A percentile compares a stretch with the other conserved stretches of the same genome.
Conservation (phyloP, 2,113 vertebrate genomes). For the Rhinolophus sinicus region DNA sequence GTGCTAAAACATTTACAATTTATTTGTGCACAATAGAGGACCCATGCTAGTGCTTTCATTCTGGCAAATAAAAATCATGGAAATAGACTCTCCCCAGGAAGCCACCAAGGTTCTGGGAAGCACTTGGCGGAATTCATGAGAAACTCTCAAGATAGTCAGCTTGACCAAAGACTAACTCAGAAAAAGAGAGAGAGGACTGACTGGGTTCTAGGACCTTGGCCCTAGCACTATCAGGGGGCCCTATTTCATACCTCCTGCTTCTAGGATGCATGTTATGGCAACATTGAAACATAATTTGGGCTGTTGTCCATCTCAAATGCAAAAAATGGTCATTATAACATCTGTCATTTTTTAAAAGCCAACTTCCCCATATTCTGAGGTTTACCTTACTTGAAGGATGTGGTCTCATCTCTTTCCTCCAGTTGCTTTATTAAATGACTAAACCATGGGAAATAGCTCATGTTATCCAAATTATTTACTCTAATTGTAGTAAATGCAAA, state of each 20-base stretch:
- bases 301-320: background rate
- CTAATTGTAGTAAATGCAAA: background rate
- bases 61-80: background rate
- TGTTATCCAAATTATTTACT: background rate
- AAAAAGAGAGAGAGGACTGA: background rate
- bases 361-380: background rate
- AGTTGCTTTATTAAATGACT: background rate
- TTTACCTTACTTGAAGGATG: background rate
- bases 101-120: background rate
- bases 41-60: background rate
- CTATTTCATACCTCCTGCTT: background rate
- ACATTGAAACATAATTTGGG: background rate
- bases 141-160: background rate
- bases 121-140: background rate
- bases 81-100: background rate
- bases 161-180: background rate
- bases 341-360: background rate
- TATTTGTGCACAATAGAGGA: background rate
- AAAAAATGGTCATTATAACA: background rate
- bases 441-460: background rate
- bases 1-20: background rate
- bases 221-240: too few species aligned
- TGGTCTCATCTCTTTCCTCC: background rate
- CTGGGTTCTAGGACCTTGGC: background rate
- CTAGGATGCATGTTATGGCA: background rate